These are phyloP conservation scores for Gallinago media DNA, from an alignment of 2,113 vertebrate species.

Conservation along the genomic window DNA sequence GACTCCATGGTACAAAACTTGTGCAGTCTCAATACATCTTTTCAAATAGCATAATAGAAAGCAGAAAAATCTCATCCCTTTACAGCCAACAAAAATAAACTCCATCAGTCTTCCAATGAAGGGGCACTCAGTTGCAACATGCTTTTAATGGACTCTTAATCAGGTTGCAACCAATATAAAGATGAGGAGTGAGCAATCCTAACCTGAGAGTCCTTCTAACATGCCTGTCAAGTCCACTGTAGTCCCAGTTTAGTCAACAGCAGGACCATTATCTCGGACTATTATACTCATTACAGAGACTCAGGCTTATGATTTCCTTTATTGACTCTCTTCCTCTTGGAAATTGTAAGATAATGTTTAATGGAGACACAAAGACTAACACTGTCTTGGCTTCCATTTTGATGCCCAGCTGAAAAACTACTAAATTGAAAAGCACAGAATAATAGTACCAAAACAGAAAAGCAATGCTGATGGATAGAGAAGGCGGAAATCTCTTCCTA, in stretches of 20 bases:
- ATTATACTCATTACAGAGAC: background rate
- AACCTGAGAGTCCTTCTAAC: background rate
- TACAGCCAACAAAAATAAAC: background rate
- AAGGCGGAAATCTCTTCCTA: background rate
- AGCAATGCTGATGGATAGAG: background rate
- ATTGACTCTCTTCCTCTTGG: background rate
- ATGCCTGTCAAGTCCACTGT: background rate
- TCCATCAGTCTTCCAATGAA: background rate
- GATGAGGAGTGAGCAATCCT: background rate
- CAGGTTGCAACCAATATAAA: background rate
- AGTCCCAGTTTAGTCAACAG: background rate
- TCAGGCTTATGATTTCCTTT: background rate
- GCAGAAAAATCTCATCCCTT: background rate
- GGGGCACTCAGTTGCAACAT: background rate
- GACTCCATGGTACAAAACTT: background rate
- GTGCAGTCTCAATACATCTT: background rate
- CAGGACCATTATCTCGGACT: background rate
- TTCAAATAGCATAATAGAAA: background rate
- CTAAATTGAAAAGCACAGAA: background rate
- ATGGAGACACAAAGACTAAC: background rate
- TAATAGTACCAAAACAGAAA: background rate
- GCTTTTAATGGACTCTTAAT: background rate
- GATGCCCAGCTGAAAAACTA: background rate
- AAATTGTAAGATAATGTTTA: background rate
- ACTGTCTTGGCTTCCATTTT: background rate